These are phyloP conservation scores for Trichonephila clavipes DNA, from an alignment of 1,140 invertebrate genomes.

Conservation along the genomic window DNA sequence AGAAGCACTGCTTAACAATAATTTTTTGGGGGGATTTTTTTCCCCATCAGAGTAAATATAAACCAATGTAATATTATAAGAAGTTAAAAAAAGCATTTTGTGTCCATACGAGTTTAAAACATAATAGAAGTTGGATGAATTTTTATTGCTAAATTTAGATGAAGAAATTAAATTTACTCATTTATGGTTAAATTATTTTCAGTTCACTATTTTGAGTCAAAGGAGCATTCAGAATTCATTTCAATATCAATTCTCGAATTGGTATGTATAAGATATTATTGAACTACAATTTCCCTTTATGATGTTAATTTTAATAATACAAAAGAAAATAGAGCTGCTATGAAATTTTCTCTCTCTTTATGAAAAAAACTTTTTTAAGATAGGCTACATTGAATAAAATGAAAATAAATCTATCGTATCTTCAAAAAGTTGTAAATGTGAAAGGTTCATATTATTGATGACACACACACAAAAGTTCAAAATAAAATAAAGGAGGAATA, in stretches of 20 bases:
- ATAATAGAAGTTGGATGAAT: too few relatives aligned
- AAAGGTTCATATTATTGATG: constrained; percentile 2
- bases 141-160: too few relatives aligned
- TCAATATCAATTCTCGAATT: background rate
- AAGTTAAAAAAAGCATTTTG: too few relatives aligned
- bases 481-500: background rate
- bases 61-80: too few relatives aligned
- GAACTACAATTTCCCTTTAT: background rate
- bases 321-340: background rate
- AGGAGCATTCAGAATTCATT: background rate
- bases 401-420: background rate
- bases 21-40: too few relatives aligned
- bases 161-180: too few relatives aligned
- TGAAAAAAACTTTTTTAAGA: background rate
- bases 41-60: too few relatives aligned
- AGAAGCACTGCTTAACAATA: too few relatives aligned
- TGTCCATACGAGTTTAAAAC: too few relatives aligned
- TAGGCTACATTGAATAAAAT: background rate
- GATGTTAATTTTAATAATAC: background rate
- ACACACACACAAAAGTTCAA: background rate
- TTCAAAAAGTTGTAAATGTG: background rate
- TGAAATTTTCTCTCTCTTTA: background rate
- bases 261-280: background rate
- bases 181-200: background rate
- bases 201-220: background rate